Base-by-base conservation (phyloP, 1,140 invertebrate genomes). In the Ceratosolen fusciceps region DNA sequence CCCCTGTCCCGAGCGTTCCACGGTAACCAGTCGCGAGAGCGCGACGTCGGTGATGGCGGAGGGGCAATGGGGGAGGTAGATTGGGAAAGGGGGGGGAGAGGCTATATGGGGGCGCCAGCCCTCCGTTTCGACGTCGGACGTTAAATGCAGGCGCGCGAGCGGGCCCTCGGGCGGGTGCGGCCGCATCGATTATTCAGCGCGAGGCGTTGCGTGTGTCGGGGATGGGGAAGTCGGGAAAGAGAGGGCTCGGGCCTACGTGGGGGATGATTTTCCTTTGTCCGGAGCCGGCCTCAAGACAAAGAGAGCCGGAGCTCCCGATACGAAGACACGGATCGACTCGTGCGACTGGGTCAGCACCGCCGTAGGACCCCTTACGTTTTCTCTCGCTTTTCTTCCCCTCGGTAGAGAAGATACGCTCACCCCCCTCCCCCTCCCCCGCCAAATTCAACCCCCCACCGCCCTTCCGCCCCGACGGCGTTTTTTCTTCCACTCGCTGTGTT, bases 201-300 rank as follows among this genome's bases (percentile, higher is more conserved):
- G 21, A 31, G 39, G 16, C 21, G 75, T 70, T 58, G 75, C 62
- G 39, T 68, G 39, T 68, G 74, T 47, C 74, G 43, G 19, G 34
- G 24, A 29, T 49, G 9, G 43, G 29, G 16, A 34, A 2, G 34
- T 24, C 10, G n/a, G 49, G 5, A 16, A 52, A 29, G 68, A 24
- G 29, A 73, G 16, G 58, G 24, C 37, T 2, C n/a, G n/a, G 14
- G 60, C 5, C 1, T 43, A 8, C 31, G 29, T 43, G 49, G 75
- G 75, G 75, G 65, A 77, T 77, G 60, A 56, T 62, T 77, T 77
- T 70, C 75, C 75, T 77, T 77, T 77, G 75, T 77, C 75, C 58
- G 65, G 24, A 31, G 9, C 26, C 43, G 43, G 10, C 58, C 37
- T 37, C 74, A 43, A 70, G 75, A 77, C 65, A 77, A 77, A 70